A percentile compares a stretch with the other conserved stretches of the same genome.
These are phyloP conservation scores for Ctenosaura bakeri DNA, from an alignment of 2,797 vertebrate species.

Conservation along the genomic window DNA sequence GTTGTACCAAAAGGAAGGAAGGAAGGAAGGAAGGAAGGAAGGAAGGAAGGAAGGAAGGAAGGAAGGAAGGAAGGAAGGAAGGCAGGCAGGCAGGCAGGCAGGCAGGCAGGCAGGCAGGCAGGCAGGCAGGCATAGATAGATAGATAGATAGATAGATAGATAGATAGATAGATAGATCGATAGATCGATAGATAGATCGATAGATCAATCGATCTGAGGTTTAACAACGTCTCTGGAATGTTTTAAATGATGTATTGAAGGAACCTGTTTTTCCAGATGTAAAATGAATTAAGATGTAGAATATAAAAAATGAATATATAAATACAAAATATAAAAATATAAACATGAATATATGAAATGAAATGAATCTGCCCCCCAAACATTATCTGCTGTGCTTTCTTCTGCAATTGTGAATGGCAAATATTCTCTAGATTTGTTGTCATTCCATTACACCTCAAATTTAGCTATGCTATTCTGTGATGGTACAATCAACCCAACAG, in stretches of 20 bases:
- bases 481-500: not conserved
- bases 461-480: not conserved
- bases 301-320: too few species aligned
- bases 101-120: too few species aligned
- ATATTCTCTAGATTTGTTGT: not conserved
- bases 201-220: too few species aligned
- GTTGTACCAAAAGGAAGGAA: not conserved
- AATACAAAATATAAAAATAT: too few species aligned
- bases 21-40: not conserved
- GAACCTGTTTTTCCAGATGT: not conserved
- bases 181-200: too few species aligned
- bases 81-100: too few species aligned
- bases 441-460: not conserved
- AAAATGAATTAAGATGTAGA: not conserved
- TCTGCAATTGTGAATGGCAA: not conserved
- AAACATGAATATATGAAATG: too few species aligned
- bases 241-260: not conserved
- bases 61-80: too few species aligned
- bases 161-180: too few species aligned
- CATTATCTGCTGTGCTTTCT: not conserved
- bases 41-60: not conserved
- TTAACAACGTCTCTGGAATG: not conserved
- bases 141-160: too few species aligned
- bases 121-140: too few species aligned
- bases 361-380: not conserved